Percentiles rank a stretch among this genome's conserved stretches.
Evolutionary conservation across 2,888 invertebrate genomes (phyloP).

Genomic region (Phortica magna): DNA sequence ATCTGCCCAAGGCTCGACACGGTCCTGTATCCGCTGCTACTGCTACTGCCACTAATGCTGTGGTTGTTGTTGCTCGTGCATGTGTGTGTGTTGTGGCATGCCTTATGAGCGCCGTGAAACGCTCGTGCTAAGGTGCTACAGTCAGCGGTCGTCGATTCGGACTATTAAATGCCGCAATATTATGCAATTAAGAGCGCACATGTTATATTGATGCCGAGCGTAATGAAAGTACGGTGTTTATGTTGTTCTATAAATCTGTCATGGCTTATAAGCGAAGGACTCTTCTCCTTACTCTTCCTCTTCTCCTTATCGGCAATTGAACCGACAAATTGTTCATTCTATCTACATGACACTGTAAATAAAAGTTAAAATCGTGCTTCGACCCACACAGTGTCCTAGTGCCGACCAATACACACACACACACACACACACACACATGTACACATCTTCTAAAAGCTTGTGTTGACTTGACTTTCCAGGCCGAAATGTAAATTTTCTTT

Average conservation of each 20-base stretch:
- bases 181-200: not conserved
- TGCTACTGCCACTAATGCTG: not conserved
- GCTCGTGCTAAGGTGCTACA: not conserved
- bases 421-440: not conserved
- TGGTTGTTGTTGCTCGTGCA: not conserved
- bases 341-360: too few relatives aligned
- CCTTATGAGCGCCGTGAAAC: not conserved
- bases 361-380: not conserved
- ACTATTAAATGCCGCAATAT: not conserved
- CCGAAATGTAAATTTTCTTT: conserved; percentile 21
- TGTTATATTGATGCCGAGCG: not conserved
- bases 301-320: too few relatives aligned
- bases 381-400: not conserved
- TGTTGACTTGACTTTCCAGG: not conserved
- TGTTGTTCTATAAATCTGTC: too few relatives aligned
- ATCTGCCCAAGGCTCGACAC: conserved; percentile 1
- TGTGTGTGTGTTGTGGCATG: not conserved
- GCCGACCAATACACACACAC: not conserved
- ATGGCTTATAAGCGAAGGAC: too few relatives aligned
- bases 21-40: not conserved
- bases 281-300: too few relatives aligned
- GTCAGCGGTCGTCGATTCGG: not conserved
- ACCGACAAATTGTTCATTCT: too few relatives aligned
- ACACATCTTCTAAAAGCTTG: not conserved
- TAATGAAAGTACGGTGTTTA: too few relatives aligned